Base-by-base conservation (phyloP, 2,797 vertebrate species). In the Gymnocypris eckloni region DNA sequence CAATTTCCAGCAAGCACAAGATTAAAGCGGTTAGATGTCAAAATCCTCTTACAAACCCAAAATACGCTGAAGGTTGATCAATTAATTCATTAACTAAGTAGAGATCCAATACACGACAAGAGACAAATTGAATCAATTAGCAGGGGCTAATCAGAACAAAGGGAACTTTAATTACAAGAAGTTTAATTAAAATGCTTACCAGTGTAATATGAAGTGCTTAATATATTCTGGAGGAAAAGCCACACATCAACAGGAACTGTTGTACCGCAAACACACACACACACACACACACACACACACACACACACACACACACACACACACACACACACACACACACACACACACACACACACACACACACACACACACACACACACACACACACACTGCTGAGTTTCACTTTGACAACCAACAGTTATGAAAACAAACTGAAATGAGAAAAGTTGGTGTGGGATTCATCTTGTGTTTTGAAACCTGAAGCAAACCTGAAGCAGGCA, bases 81-180 rank as follows among this genome's bases (percentile, higher is more conserved):
- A 95, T 96, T 95, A 94, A 95, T 95, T 95, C 89, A 96, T 96
- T 95, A 96, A 95, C 92, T 95, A 95, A 95, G 93, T 94, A 94
- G 93, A 94, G 94, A 93, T 94, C 91, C 93, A 93, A 94, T 92
- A 92, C 92, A 88, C 77, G 87, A 87, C 89, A 87, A 87, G 88
- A 95, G 92, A 94, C 93, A 96, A 97, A 97, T 97, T 92, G 96
- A 98, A 99, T 99, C 97, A 98, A 99, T 99, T 97, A 97, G 93
- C 89, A n/a, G 79, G 88, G 93, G 96, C 96, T 97, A 97, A 98
- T 97, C 97, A 96, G 94, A 96, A 92, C 94, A 56, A 95, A 92
- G 93, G 90, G 93, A 94, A 93, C 95, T 97, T 98, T 99, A 98
- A 99, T 99, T 98, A 98, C 96, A 97, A 93, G 91, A 95, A 94